Evolutionary conservation across 2,888 invertebrate species (phyloP).

Genomic region (Lithophane semibrunnea): DNA sequence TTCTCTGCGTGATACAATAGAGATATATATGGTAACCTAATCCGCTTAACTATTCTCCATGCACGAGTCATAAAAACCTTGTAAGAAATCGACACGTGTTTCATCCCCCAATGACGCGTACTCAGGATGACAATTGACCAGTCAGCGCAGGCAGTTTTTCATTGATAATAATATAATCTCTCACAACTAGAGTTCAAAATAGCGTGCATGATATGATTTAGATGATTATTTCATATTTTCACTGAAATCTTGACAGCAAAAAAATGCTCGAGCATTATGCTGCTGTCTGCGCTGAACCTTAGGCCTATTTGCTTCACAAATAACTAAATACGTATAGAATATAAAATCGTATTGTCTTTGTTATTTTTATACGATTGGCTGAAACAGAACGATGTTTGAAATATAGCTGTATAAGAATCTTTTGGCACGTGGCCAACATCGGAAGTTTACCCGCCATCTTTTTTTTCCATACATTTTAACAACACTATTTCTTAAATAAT

Average conservation of each 20-base stretch:
- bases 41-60: too few species aligned
- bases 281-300: neutral
- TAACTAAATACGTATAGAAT: neutral
- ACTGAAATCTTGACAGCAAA: neutral
- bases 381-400: neutral
- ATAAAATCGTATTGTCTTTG: neutral
- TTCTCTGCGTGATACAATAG: too few species aligned
- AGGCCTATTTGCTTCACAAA: neutral
- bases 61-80: too few species aligned
- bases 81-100: too few species aligned
- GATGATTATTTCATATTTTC: neutral
- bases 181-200: neutral
- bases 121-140: too few species aligned
- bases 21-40: too few species aligned
- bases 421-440: neutral
- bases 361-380: neutral
- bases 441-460: neutral
- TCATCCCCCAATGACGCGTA: too few species aligned
- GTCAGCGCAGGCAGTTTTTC: neutral
- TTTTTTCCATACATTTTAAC: neutral
- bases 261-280: neutral
- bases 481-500: neutral
- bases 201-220: neutral
- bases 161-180: neutral
- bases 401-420: neutral